phyloP scores from a whole-genome alignment of 2,113 vertebrate species.

The Sorex fumeus region DNA sequence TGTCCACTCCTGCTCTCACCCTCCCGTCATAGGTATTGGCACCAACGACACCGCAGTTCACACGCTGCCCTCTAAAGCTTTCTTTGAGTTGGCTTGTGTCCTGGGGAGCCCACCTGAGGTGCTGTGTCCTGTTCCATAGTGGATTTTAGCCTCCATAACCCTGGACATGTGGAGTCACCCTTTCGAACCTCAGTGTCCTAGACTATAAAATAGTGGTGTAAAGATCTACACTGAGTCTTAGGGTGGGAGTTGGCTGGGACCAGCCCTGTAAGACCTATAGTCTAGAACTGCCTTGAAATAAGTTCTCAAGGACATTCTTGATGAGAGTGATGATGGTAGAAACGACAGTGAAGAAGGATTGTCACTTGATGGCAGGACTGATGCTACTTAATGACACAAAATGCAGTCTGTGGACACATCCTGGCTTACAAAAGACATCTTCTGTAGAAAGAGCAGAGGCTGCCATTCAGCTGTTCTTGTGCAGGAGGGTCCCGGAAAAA shows the following conservation, averaged over 20 bases:
- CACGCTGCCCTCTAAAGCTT: neutral
- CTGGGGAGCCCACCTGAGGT: neutral
- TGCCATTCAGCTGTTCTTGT: neutral
- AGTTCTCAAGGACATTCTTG: neutral
- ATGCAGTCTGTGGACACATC: neutral
- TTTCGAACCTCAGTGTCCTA: neutral
- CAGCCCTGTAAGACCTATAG: too few species aligned
- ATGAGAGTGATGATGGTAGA: neutral
- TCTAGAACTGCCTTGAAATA: neutral
- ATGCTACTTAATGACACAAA: neutral
- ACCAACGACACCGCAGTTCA: too few species aligned
- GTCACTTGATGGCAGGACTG: too few species aligned
- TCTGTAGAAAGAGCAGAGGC: neutral
- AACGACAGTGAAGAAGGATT: too few species aligned
- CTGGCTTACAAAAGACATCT: neutral
- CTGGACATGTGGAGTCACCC: neutral
- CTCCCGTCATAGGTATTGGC: neutral
- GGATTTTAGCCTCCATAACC: neutral
- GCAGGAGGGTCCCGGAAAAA: neutral
- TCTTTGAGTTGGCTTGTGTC: neutral
- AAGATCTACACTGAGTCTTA: neutral
- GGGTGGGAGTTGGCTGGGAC: neutral
- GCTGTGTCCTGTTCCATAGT: neutral
- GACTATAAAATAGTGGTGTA: neutral
- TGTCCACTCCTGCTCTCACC: neutral